Percentiles rank a stretch among this genome's conserved stretches.
Conservation (phyloP, 2,113 vertebrate species). For the Catharus bicknelli region DNA sequence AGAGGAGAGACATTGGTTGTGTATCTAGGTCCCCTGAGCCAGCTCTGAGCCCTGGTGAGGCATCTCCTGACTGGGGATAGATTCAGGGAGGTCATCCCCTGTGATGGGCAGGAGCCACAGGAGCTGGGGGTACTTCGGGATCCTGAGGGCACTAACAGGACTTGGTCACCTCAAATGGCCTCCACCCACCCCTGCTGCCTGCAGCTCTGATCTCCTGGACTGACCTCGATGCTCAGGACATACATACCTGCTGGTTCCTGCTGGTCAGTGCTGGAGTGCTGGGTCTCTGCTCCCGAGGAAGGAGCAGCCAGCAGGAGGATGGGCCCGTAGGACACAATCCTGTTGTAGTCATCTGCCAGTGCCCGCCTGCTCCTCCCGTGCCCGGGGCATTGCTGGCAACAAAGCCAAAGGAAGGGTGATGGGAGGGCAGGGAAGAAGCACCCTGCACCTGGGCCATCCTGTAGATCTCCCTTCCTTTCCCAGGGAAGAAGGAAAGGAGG, state of each 20-base stretch:
- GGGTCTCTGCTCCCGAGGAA: background rate
- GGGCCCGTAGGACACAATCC: conserved; percentile 67
- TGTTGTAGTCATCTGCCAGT: background rate
- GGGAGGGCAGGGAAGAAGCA: background rate
- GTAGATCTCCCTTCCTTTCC: background rate
- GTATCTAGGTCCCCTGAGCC: background rate
- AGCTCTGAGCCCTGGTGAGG: accelerated
- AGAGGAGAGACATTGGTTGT: background rate
- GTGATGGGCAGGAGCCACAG: background rate
- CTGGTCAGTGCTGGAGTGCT: background rate
- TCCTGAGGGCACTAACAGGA: too few relatives aligned
- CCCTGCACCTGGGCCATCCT: accelerated
- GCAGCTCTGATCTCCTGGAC: background rate
- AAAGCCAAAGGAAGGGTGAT: background rate
- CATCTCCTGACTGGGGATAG: background rate
- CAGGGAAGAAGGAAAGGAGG: background rate
- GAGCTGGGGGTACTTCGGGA: background rate
- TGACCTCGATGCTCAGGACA: accelerated
- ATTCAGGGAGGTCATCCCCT: background rate
- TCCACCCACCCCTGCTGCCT: too few relatives aligned
- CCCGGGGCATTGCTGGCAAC: conserved; percentile 43
- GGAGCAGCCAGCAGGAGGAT: conserved; percentile 34
- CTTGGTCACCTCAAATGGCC: too few relatives aligned
- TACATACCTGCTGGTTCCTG: background rate
- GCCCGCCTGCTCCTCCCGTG: background rate